Evolutionary conservation across 2,113 vertebrate genomes (phyloP).

Genomic region (Tenebrosternarchus preto): DNA sequence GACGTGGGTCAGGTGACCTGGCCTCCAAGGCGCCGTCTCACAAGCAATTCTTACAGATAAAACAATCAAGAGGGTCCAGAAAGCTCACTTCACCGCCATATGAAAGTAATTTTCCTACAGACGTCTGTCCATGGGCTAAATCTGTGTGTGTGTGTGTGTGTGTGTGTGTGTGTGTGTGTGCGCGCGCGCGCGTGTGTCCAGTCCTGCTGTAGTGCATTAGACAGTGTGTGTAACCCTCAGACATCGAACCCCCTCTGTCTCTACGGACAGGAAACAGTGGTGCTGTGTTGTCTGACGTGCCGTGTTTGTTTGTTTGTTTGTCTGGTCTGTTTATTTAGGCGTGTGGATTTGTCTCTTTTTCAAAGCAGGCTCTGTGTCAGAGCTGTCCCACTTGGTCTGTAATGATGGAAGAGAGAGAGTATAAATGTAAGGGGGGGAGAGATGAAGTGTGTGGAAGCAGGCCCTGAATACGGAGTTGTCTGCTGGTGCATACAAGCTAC

Average conservation of each 20-base stretch:
- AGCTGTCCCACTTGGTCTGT: constrained; percentile 52
- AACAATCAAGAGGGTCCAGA: constrained; percentile 46
- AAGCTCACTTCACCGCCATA: constrained; percentile 40
- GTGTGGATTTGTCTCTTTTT: constrained; percentile 60
- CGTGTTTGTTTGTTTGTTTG: constrained; percentile 53
- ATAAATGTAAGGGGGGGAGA: too few relatives aligned
- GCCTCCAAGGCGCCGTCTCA: constrained; percentile 65
- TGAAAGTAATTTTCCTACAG: constrained; percentile 44
- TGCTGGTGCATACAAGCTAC: neutral
- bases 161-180: too few relatives aligned
- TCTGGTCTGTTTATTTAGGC: too few relatives aligned
- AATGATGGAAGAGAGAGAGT: too few relatives aligned
- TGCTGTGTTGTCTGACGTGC: constrained; percentile 24
- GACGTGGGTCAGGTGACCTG: constrained; percentile 35
- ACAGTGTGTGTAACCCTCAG: too few relatives aligned
- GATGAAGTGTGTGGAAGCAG: neutral
- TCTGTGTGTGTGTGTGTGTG: neutral
- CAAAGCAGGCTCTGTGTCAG: constrained; percentile 52
- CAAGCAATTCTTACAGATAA: constrained; percentile 68
- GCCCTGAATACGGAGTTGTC: constrained; percentile 8
- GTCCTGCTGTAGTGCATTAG: too few relatives aligned
- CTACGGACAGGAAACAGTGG: too few relatives aligned
- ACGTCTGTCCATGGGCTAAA: constrained; percentile 35
- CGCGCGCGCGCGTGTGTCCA: too few relatives aligned
- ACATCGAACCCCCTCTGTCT: too few relatives aligned